phyloP scores from a whole-genome alignment of 2,888 invertebrate genomes.

The Congeria kusceri region DNA sequence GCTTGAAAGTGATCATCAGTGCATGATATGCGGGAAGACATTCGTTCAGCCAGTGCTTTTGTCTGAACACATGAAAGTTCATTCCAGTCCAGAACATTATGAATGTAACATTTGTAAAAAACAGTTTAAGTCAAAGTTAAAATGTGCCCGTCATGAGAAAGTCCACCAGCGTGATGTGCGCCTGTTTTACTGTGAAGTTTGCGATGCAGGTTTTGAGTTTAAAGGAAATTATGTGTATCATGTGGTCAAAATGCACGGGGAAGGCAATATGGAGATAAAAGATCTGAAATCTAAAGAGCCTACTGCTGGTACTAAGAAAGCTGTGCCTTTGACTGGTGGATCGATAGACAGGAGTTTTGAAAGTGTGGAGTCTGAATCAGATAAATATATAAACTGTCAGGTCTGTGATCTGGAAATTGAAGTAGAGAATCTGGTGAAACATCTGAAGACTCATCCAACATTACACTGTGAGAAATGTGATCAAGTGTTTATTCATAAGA shows the following conservation, averaged over 20 bases:
- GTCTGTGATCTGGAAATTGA: constrained; percentile 56
- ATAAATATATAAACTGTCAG: constrained; percentile 49
- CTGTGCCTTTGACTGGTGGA: constrained; percentile 32
- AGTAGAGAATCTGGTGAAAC: constrained; percentile 39
- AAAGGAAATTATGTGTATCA: constrained; percentile 56
- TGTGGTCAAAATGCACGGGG: constrained; percentile 33
- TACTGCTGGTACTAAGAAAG: constrained; percentile 33
- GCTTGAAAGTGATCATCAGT: too few relatives aligned
- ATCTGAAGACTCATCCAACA: constrained; percentile 47
- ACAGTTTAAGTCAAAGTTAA: constrained; percentile 37
- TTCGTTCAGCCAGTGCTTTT: too few relatives aligned
- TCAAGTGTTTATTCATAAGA: constrained; percentile 51
- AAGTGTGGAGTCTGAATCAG: constrained; percentile 15
- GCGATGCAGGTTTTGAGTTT: constrained; percentile 44
- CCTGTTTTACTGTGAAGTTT: constrained; percentile 54
- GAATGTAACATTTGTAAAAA: constrained; percentile 52
- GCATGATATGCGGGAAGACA: too few relatives aligned
- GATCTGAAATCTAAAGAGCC: constrained; percentile 23
- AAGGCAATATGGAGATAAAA: constrained; percentile 2
- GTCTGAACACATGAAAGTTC: constrained; percentile 43
- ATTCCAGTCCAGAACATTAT: constrained; percentile 31
- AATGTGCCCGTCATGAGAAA: constrained; percentile 51
- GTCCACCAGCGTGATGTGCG: constrained; percentile 42
- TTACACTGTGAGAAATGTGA: constrained; percentile 57
- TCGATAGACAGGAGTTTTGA: constrained; percentile 36